Evolutionary conservation across 2,113 vertebrate species (phyloP).

Genomic region (Otus sunia): DNA sequence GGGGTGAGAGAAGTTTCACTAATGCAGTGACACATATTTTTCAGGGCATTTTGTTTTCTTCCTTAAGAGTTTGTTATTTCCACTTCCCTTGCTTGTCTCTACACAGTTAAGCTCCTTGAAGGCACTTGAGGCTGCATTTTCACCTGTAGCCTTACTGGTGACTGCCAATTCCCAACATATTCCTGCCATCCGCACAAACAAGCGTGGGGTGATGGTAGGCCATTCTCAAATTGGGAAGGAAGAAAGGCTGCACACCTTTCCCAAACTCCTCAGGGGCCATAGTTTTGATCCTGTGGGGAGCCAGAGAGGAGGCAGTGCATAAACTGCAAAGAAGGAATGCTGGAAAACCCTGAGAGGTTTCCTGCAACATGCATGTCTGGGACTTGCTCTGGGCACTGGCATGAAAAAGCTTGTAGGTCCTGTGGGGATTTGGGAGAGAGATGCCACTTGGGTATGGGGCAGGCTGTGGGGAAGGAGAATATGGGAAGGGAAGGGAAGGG

Average conservation of each 20-base stretch:
- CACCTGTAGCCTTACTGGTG: neutral
- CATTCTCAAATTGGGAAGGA: neutral
- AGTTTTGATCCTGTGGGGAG: neutral
- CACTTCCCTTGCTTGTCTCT: neutral
- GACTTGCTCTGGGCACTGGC: neutral
- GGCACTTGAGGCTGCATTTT: neutral
- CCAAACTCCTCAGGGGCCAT: neutral
- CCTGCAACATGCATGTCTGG: neutral
- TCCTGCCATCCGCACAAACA: neutral
- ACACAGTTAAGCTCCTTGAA: neutral
- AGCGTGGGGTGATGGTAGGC: neutral
- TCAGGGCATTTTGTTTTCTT: neutral
- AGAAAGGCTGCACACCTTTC: neutral
- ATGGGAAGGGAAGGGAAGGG: neutral
- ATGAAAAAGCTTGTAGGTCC: neutral
- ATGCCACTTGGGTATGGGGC: neutral
- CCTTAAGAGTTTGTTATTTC: neutral
- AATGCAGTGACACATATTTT: neutral
- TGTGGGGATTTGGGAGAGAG: neutral
- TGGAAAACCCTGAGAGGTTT: neutral
- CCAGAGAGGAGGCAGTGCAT: neutral
- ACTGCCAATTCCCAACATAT: neutral
- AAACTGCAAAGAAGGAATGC: neutral
- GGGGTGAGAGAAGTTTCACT: neutral
- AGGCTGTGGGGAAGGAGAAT: neutral